Base-by-base conservation (phyloP, 92 coral and sea anemone species). In the Heliopora coerulea region DNA sequence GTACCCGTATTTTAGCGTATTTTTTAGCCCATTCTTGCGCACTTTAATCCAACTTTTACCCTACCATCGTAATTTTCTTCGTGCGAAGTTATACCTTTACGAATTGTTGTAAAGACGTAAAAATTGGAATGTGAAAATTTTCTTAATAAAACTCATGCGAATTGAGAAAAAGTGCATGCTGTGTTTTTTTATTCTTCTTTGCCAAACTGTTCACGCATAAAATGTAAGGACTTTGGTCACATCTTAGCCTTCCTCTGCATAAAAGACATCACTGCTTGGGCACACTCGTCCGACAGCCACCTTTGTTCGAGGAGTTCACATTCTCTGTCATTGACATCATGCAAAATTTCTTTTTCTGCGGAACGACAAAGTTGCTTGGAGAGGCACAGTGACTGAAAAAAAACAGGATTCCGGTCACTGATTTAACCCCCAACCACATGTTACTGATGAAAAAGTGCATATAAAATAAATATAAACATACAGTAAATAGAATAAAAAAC, bases 231-330 rank as follows among this genome's bases (percentile, higher is more conserved):
- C 7, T 8, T 59, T 12, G 30, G 41, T 44, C 27, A 63, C 70
- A 44, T 49, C 29, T 69, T 69, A 0, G 65, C 77, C 63, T 92
- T 92, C 49, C 96, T 76, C 62, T 88, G 91, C 97, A 92, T 92
- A 68, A 92, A 92, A 31, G 79, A 68, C 96, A 92, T 89, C 34
- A 92, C 85, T 12, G 97, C 96, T 67, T 86, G 75, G 86, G 91
- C 90, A 73, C 97, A 92, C 74, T 92, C 97, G 26, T 92, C 97
- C 0, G 97, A 92, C 19, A 92, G 88, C 97, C 97, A 92, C 30
- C 97, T 81, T 82, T 92, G 78, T 60, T 81, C 91, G 56, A 92
- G 76, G 25, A 92, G 82, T 13, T 82, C 88, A 44, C 91, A 88
- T 73, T 92, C 97, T 65, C 86, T 82, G 37, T 92, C 88, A 57